Evolutionary conservation across 2,888 invertebrate species (phyloP), one percentile per base, ranked within the genome.

Genomic region (Leucophora obtusa): DNA sequence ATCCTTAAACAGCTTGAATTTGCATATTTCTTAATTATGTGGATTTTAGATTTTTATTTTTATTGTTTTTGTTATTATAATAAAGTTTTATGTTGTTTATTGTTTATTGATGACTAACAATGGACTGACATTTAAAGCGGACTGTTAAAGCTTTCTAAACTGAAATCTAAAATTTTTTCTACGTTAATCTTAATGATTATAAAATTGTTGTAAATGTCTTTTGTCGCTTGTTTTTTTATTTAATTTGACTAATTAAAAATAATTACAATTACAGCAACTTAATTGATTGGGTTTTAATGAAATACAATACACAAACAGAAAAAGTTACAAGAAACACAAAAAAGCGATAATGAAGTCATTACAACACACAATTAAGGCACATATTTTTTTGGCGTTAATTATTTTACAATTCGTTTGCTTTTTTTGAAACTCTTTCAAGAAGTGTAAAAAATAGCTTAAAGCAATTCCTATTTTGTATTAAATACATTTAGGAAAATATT

Each of bases 361-460:
- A 62, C 35, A 70, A 47, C 35, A 76, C 51, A 69, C 60, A 71
- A 60, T 54, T 38, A 56, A 72, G 56, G 78, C 66, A 72, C 21
- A 63, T 24, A 18, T 54, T 59, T 35, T 68, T 50, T 14, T 60
- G 65, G 73, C 73, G 9, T 51, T 50, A 58, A 28, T 33, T 3
- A 4, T 54, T 43, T 38, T 7, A 28, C 60, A 70, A 2, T 38
- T 60, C n/a, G 18, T n/a, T 50, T 50, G 10, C 2, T 59, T 50
- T 18, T 28, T 28, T 28, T 28, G 4, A 28, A 11, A 15, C 10
- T 18, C 9, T 35, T 59, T 35, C 14, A 18, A 28, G 4, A 38
- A 38, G 4, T 33, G 21, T 38, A 3, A 11, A 38, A 38, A 38
- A 11, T 38, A 3, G 59, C 59, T 60, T 60, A 6, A 60, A 60